Percentiles rank a stretch among this genome's conserved stretches.
These are phyloP conservation scores for Azorinus chamasolen DNA, from an alignment of 2,888 invertebrate genomes.

Conservation along the genomic window DNA sequence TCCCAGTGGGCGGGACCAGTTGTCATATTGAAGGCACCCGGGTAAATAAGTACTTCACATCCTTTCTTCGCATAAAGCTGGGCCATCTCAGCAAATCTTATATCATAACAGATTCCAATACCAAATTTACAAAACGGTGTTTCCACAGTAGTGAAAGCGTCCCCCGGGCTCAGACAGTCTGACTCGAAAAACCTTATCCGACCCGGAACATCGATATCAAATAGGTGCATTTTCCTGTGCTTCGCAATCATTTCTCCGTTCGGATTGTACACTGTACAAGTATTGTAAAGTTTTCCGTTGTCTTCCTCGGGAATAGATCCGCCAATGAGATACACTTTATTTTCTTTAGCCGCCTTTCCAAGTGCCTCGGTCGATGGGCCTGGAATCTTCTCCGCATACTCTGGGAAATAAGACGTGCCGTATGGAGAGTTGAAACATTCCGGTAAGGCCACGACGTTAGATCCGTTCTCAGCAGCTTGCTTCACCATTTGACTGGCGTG, in stretches of 20 bases:
- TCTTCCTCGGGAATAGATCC: constrained; percentile 95
- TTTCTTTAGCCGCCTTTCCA: constrained; percentile 91
- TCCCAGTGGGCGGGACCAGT: constrained; percentile 98
- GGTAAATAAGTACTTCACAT: constrained; percentile 95
- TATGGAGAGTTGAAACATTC: constrained; percentile 99
- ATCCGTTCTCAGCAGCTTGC: constrained; percentile 89
- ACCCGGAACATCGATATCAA: constrained; percentile 97
- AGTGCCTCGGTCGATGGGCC: constrained; percentile 91
- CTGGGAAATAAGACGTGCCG: constrained; percentile 91
- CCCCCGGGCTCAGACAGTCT: constrained; percentile 92
- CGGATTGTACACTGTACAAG: constrained; percentile 94
- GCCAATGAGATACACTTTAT: constrained; percentile 93
- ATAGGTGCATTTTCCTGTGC: constrained; percentile 97
- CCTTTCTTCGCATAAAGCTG: constrained; percentile 87
- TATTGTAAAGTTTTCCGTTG: constrained; percentile 91
- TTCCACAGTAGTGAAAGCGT: constrained; percentile 91
- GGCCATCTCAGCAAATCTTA: constrained; percentile 95
- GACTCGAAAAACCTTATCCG: constrained; percentile 98
- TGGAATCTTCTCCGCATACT: constrained; percentile 96
- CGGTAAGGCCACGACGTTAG: constrained; percentile 90
- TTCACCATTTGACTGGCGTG: constrained; percentile 91
- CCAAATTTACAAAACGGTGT: constrained; percentile 92
- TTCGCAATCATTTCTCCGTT: constrained; percentile 92
- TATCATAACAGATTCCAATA: constrained; percentile 97
- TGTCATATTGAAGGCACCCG: constrained; percentile 98